phyloP scores from a whole-genome alignment of 2,797 vertebrate genomes.

The Gadopsis bispinosus region DNA sequence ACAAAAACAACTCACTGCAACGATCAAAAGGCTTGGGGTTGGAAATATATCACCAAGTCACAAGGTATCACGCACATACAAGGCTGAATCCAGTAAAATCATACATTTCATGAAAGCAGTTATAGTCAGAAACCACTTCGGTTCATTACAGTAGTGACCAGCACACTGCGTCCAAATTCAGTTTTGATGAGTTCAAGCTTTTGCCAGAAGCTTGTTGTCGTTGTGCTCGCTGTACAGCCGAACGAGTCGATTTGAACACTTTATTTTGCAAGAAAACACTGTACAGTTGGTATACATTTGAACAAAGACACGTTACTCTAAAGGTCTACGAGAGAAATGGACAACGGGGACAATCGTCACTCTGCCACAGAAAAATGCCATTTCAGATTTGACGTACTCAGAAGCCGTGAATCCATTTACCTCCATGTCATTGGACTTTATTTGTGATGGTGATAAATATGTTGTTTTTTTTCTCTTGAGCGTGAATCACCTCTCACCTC shows the following conservation, averaged over 20 bases:
- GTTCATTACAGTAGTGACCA: slow-evolving; percentile 77
- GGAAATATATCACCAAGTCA: slow-evolving; percentile 76
- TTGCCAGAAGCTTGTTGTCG: slow-evolving; percentile 50
- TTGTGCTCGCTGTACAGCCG: slow-evolving; percentile 51
- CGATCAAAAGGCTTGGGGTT: slow-evolving; percentile 71
- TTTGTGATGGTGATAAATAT: slow-evolving; percentile 24
- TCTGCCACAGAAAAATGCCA: slow-evolving; percentile 58
- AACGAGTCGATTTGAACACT: slow-evolving; percentile 64
- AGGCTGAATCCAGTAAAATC: slow-evolving; percentile 63
- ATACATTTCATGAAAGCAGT: slow-evolving; percentile 70
- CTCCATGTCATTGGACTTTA: slow-evolving; percentile 36
- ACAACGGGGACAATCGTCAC: slow-evolving; percentile 54
- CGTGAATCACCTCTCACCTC: slow-evolving; percentile 36
- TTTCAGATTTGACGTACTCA: slow-evolving; percentile 38
- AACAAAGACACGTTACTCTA: slow-evolving; percentile 68
- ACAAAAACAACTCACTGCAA: slow-evolving; percentile 79
- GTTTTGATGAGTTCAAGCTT: slow-evolving; percentile 57
- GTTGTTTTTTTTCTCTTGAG: slow-evolving; percentile 24
- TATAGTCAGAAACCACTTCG: slow-evolving; percentile 46
- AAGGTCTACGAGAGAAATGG: slow-evolving; percentile 68
- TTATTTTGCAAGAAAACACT: slow-evolving; percentile 79
- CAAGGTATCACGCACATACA: slow-evolving; percentile 74
- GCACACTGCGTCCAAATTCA: slow-evolving; percentile 73
- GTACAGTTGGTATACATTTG: slow-evolving; percentile 77
- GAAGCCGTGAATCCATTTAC: slow-evolving; percentile 33